Evolutionary conservation across 2,888 invertebrate genomes (phyloP), one percentile per base, ranked within the genome.

Genomic region (Coelogynopora nodosa): DNA sequence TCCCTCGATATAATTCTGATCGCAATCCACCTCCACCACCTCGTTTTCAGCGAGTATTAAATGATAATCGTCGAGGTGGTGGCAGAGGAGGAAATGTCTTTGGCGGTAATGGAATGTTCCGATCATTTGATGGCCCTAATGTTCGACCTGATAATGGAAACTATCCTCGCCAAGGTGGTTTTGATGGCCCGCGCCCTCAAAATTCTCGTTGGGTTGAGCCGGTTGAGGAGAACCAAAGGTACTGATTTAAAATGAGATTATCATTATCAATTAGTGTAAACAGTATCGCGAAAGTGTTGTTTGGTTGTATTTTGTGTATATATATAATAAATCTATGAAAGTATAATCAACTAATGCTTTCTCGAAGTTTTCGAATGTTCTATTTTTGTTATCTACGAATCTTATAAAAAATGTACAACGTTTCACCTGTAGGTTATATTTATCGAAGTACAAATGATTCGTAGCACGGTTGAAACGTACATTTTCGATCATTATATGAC

Each of bases 61-160:
- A 87, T 31, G 87, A 84, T 82, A 87, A 67, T 87, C 88, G 67
- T 88, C 89, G 83, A 82, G 87, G 88, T 80, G 84, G 88, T 31
- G 93, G 93, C 93, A 91, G 91, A 67, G 90, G 92, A 82, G 92
- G 92, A 87, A 91, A 91, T 86, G 91, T 92, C 87, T 91, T 92
- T 88, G 92, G 89, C 90, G 90, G 91, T 87, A 91, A 91, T 83
- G 89, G 90, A 86, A 90, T 13, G 10, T 49, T 13, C 49, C 49
- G 49, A 18, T 49, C 49, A 13, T 49, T 13, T 49, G 49, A 49
- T 18, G 49, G 49, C 49, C 49, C 49, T 49, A 49, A 0, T 87
- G 88, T n/a, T 90, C n/a, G 90, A 91, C 88, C 84, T 13, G 81
- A 86, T 86, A 88, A 88, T 67, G 89, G 89, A 13, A 89, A 88